Evolutionary conservation across 2,797 vertebrate species (phyloP).

Genomic region (Aselliscus stoliczkanus): DNA sequence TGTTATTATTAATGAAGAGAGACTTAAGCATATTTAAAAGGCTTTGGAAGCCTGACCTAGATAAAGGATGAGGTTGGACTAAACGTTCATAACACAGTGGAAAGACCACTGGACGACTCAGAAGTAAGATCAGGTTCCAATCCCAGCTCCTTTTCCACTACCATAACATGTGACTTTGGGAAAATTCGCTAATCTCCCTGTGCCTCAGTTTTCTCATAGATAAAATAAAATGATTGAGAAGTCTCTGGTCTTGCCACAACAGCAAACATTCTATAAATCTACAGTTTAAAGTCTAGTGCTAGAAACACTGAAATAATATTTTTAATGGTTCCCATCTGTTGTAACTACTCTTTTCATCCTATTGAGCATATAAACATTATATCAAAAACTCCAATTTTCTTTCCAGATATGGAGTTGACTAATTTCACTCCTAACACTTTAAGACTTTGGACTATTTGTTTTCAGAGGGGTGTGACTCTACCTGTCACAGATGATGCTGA

Average conservation of each 20-base stretch:
- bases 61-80: background rate
- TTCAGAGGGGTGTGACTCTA: background rate
- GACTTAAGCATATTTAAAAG: background rate
- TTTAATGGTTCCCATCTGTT: background rate
- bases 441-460: background rate
- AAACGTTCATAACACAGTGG: background rate
- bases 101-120: background rate
- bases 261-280: background rate
- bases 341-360: background rate
- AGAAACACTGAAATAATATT: background rate
- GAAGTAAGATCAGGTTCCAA: background rate
- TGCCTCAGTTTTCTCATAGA: background rate
- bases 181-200: background rate
- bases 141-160: background rate
- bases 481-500: background rate
- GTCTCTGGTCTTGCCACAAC: background rate
- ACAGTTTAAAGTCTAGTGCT: background rate
- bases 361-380: background rate
- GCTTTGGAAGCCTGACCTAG: background rate
- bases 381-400: background rate
- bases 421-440: constrained; percentile 20
- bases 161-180: background rate
- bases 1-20: background rate
- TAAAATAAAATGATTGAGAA: background rate
- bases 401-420: background rate